Evolutionary conservation across 1,140 invertebrate species (phyloP).

Genomic region (Neodiprion lecontei): DNA sequence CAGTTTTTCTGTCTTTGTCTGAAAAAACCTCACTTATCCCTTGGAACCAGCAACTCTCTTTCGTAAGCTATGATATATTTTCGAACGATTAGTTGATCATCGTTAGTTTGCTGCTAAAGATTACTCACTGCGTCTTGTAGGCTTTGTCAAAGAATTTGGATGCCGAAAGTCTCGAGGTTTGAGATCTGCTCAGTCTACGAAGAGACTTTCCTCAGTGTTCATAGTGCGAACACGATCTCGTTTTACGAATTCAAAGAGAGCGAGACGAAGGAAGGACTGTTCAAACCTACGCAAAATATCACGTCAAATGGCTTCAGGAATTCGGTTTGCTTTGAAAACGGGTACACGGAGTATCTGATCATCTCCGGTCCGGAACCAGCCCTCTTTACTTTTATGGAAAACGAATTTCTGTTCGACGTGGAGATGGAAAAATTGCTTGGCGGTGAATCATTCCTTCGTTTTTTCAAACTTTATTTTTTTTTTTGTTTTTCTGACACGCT

Average conservation of each 20-base stretch:
- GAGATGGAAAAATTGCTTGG: slow-evolving; percentile 28
- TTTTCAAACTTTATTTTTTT: background rate
- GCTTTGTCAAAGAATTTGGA: slow-evolving; percentile 27
- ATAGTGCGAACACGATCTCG: slow-evolving; percentile 28
- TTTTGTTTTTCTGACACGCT: background rate
- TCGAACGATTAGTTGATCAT: too few relatives aligned
- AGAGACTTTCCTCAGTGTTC: slow-evolving; percentile 29
- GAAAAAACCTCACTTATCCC: too few relatives aligned
- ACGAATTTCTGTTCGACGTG: slow-evolving; percentile 30
- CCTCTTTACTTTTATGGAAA: slow-evolving; percentile 35
- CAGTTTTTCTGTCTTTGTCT: too few relatives aligned
- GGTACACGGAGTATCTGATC: slow-evolving; percentile 40
- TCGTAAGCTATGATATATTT: too few relatives aligned
- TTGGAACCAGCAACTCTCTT: too few relatives aligned
- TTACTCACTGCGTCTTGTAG: slow-evolving; percentile 20
- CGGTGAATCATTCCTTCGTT: slow-evolving; percentile 18
- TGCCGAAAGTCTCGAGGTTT: slow-evolving; percentile 29
- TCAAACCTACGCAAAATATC: slow-evolving; percentile 30
- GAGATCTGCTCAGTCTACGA: slow-evolving; percentile 35
- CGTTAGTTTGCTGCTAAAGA: too few relatives aligned
- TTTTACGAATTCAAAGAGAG: slow-evolving; percentile 40
- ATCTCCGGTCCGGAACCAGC: slow-evolving; percentile 36
- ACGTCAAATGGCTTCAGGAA: slow-evolving; percentile 34
- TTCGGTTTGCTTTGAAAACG: slow-evolving; percentile 46
- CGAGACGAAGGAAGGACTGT: slow-evolving; percentile 15